phyloP scores from a whole-genome alignment of 2,797 vertebrate species.

The Leontocebus nigricollis region DNA sequence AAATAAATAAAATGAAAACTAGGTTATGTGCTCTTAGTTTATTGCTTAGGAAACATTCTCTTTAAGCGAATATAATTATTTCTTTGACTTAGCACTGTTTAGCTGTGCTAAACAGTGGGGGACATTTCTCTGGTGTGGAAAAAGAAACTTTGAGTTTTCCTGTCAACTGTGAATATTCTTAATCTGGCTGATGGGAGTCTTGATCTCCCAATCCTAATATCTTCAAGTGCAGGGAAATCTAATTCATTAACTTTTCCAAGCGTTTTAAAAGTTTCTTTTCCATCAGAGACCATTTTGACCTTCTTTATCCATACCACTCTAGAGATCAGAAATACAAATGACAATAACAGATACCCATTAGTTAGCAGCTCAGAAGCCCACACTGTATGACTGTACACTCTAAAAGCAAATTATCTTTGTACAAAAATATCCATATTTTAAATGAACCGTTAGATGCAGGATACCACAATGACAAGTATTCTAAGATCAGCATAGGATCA shows the following conservation, averaged over 20 bases:
- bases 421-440: slow-evolving; percentile 61
- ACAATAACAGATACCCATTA: slow-evolving; percentile 36
- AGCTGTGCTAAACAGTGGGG: not conserved
- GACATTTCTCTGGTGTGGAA: slow-evolving; percentile 15
- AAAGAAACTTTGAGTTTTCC: slow-evolving; percentile 61
- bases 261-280: slow-evolving; percentile 73
- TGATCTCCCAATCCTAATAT: slow-evolving; percentile 74
- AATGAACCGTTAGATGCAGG: not conserved
- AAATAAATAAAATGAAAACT: slow-evolving; percentile 25
- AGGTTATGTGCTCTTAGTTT: not conserved
- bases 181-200: slow-evolving; percentile 69
- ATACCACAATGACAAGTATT: not conserved
- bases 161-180: slow-evolving; percentile 63
- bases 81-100: not conserved
- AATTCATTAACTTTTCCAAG: slow-evolving; percentile 76
- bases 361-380: slow-evolving; percentile 32
- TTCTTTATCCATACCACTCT: slow-evolving; percentile 58
- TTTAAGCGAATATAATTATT: not conserved
- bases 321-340: slow-evolving; percentile 64
- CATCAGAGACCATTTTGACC: slow-evolving; percentile 70
- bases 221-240: slow-evolving; percentile 64
- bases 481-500: not conserved
- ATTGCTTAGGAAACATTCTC: slow-evolving; percentile 23
- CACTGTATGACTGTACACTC: not conserved
- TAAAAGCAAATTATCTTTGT: slow-evolving; percentile 65